Evolutionary conservation across 2,888 invertebrate species (phyloP), one percentile per base, ranked within the genome.

Genomic region (Lacanobia oleracea): DNA sequence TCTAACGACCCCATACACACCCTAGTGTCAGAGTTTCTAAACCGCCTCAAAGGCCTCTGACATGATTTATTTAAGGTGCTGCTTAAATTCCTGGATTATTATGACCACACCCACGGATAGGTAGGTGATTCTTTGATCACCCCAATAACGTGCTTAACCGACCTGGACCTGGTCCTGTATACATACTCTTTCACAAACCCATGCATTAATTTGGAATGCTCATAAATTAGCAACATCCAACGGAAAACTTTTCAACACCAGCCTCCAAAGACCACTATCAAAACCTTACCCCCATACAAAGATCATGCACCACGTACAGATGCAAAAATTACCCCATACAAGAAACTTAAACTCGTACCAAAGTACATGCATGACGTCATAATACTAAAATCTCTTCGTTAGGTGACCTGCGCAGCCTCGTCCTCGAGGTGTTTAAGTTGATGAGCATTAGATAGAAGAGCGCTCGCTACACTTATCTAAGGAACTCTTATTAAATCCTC

Each of bases 401-500:
- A 56, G 72, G 73, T 85, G 87, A 86, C 85, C 81, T 74, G 79
- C 64, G 62, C 72, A 67, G 73, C 78, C 21, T 66, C 70, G 51
- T 83, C 74, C 79, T 77, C 74, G 75, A 89, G 88, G 90, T 89
- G 89, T 90, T 91, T 88, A 88, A 91, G 89, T 88, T 91, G 92
- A 91, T 88, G 90, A 90, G 90, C 85, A 88, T 92, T 90, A 91
- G 92, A 91, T 90, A 91, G 88, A 84, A 90, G 88, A 86, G 89
- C 90, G 90, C 90, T 91, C 89, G 92, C 92, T 91, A 92, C 93
- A 93, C 94, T 94, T 94, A 94, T 93, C 94, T 94, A 90, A 93
- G 92, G 89, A 94, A 93, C 94, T 94, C 94, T 94, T 95, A 95
- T 95, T 95, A 94, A 95, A 95, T 94, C 94, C 94, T 94, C 91